Evolutionary conservation across 2,113 vertebrate species (phyloP), one percentile per base, ranked within the genome.

Genomic region (Anguilla rostrata): DNA sequence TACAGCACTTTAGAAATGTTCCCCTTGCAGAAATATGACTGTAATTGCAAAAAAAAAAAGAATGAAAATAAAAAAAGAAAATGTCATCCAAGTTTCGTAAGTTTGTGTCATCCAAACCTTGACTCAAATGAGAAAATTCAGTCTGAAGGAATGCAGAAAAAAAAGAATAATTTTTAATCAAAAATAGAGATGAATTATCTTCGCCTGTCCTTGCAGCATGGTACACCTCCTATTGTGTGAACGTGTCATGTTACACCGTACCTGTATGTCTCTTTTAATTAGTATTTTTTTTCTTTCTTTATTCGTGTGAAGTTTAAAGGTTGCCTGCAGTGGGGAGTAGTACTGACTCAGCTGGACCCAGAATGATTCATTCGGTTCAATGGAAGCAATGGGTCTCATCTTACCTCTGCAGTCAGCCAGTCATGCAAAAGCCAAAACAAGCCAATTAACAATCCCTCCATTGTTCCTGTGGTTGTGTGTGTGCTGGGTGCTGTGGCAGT

Each of bases 1-100:
- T 82, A 71, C 85, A 81, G 78, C 34, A 20, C 71, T 60, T 63
- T 8, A 78, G 46, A 87, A 84, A 34, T 34, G 85, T 83, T 90
- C 84, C 53, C 82, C 81, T 85, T 60, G 20, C 79, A 88, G 71
- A 88, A 89, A 88, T 84, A 84, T 49, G 79, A 87, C n/a, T 14
- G 40, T 39, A 60, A 39, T 26, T 49, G 3, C 11, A 9, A 8
- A 18, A 71, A 41, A 41, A 43, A 84, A 26, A 43, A 40, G 34
- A n/a, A 41, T 56, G 34, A 84, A 79, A 75, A 81, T 9, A 18
- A 71, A 41, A 43, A 40, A 71, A 43, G 39, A 18, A 29, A 40
- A 84, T 12, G n/a, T 75, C 40, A 53, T 53, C 49, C 49, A 66
- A 81, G 79, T 14, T 81, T 11, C 46, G 41, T 87, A 86, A 85